Base-by-base conservation (phyloP, 2,113 vertebrate species). In the Brevimyrus niger region DNA sequence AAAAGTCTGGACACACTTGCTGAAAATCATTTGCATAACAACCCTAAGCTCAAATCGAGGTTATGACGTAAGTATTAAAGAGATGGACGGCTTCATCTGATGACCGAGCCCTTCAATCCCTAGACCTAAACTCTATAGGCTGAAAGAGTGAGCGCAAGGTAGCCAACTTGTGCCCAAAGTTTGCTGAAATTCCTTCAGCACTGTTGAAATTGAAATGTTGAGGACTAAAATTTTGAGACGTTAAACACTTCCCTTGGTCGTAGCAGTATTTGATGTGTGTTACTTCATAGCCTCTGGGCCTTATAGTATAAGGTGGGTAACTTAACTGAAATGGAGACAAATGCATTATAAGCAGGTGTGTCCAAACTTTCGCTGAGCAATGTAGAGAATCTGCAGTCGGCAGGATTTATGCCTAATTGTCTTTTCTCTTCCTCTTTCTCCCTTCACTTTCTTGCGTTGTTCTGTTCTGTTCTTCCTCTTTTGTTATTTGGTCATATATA, bases 341-440 rank as follows among this genome's bases (percentile, higher is more conserved):
- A 31, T 69, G 61, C 61, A 31, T 31, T 69, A 13, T 31, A 69
- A 69, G 61, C 61, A 31, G 27, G 61, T 69, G 61, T 69, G 61
- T 69, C 61, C n/a, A 69, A 69, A 69, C 61, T 69, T 61, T 48
- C 13, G n/a, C 13, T 31, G 5, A 3, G n/a, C 13, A 27, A 69
- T 7, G 47, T 17, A 47, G 83, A 46, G 50, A 50, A 50, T 87
- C 48, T 58, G 44, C 86, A 89, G 19, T 27, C 35, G 80, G 90
- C 91, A 53, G 93, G 83, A 27, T 38, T 31, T 5, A 35, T 47
- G 38, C 92, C 21, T 84, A n/a, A 47, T 47, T 23, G 2, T 47
- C 93, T 93, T 96, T 95, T 96, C 95, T 97, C 96, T 97, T 94
- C 97, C 95, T 97, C 85, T 90, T 73, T 87, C 55, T 58, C 88